Evolutionary conservation across 2,888 invertebrate genomes (phyloP).

Genomic region (Disparrhopalites patrizii): DNA sequence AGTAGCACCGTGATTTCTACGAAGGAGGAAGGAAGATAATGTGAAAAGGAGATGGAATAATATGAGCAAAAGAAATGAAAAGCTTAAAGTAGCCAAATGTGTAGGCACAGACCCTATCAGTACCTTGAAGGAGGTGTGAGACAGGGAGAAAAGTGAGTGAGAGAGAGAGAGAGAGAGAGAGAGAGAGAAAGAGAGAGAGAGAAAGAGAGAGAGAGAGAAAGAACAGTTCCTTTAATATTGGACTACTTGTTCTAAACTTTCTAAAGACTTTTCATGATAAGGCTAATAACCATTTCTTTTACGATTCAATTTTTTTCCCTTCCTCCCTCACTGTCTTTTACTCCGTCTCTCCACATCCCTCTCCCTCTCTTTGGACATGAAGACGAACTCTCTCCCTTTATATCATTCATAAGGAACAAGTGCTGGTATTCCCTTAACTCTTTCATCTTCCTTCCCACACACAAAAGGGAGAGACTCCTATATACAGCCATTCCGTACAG

Average conservation of each 20-base stretch:
- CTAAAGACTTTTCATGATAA: conserved; percentile 34
- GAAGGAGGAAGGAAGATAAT: not conserved
- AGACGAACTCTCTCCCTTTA: no score
- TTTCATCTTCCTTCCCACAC: conserved; percentile 1
- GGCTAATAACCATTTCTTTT: conserved; percentile 45
- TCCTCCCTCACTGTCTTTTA: no score
- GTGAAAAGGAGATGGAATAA: conserved; percentile 5
- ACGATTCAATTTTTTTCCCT: conserved; percentile 30
- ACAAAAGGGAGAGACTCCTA: no score
- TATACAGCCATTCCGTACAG: no score
- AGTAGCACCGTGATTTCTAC: conserved; percentile 7
- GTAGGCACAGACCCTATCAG: conserved; percentile 4
- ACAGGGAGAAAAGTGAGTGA: not conserved
- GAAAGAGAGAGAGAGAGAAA: not conserved
- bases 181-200: conserved; percentile 2
- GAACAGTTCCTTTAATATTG: conserved; percentile 8
- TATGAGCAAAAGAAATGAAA: conserved; percentile 14
- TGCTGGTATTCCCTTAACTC: no score
- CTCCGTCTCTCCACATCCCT: no score
- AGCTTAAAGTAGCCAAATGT: conserved; percentile 22
- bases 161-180: conserved; percentile 8
- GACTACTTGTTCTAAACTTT: conserved; percentile 25
- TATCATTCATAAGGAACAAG: no score
- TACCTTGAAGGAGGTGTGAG: not conserved
- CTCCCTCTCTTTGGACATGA: no score